These are phyloP conservation scores for Drosophila sp. DNA, from an alignment of 1,140 invertebrate species.

Conservation along the genomic window DNA sequence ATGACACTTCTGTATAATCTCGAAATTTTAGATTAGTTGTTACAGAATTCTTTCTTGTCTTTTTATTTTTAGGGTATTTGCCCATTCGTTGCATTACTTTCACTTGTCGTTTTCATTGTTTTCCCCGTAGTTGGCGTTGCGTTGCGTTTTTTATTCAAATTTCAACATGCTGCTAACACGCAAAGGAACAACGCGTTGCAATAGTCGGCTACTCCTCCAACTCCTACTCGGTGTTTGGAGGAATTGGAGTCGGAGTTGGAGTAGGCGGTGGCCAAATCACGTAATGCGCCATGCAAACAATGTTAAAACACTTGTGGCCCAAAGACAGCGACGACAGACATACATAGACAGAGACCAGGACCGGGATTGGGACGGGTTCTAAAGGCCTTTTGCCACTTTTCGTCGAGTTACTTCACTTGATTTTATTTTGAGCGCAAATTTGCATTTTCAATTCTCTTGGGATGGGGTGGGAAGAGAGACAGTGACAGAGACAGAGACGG, in stretches of 20 bases:
- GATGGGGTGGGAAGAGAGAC: neutral
- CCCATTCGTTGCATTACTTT: conserved; percentile 11
- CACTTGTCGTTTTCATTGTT: neutral
- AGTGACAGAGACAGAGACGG: neutral
- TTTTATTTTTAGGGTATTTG: conserved; percentile 28
- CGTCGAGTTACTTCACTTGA: conserved; percentile 49
- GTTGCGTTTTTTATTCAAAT: conserved; percentile 70
- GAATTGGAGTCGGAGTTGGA: conserved; percentile 11
- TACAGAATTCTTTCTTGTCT: too few relatives aligned
- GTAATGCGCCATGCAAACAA: conserved; percentile 79
- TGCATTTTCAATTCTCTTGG: conserved; percentile 65
- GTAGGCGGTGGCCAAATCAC: conserved; percentile 72
- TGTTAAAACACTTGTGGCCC: conserved; percentile 76
- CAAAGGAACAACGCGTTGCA: conserved; percentile 42
- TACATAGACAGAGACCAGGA: neutral
- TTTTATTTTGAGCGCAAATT: conserved; percentile 70
- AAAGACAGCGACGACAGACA: conserved; percentile 28
- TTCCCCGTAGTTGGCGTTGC: conserved; percentile 13
- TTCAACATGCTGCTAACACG: conserved; percentile 71
- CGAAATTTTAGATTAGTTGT: too few relatives aligned
- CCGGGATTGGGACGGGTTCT: neutral
- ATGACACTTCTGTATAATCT: too few relatives aligned
- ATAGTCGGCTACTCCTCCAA: conserved; percentile 17
- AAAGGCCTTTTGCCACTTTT: conserved; percentile 1
- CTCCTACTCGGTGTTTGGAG: conserved; percentile 1